phyloP scores from a whole-genome alignment of 2,113 vertebrate species.

The Ptyas mucosa region DNA sequence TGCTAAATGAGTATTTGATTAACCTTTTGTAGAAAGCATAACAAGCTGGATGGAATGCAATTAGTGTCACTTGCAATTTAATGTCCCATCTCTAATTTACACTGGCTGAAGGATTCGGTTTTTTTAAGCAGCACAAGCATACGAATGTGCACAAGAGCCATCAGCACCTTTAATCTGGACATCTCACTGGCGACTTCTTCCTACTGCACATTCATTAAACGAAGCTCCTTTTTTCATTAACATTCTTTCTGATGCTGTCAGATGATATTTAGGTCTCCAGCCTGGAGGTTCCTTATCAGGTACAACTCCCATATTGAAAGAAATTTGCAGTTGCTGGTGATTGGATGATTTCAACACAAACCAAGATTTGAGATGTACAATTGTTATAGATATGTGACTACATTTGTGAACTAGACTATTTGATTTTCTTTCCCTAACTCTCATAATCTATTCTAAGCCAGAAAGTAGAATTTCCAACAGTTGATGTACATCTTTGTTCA shows the following conservation, averaged over 20 bases:
- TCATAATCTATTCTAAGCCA: not conserved
- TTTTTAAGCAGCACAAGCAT: not conserved
- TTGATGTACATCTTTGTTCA: not conserved
- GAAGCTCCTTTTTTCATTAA: not conserved
- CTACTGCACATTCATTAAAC: not conserved
- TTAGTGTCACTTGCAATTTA: conserved; percentile 10
- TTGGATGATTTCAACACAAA: not conserved
- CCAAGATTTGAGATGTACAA: not conserved
- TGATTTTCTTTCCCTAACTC: not conserved
- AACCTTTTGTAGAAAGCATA: not conserved
- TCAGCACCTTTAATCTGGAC: not conserved
- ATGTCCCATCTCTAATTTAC: conserved; percentile 10
- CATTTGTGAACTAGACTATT: not conserved
- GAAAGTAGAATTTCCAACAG: not conserved
- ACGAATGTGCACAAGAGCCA: not conserved
- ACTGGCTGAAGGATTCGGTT: not conserved
- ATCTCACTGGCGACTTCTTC: not conserved
- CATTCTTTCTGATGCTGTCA: not conserved
- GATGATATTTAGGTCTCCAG: not conserved
- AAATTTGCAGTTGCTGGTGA: not conserved
- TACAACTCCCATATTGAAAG: not conserved
- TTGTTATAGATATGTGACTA: not conserved
- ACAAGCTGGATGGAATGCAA: not conserved
- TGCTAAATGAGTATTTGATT: conserved; percentile 17
- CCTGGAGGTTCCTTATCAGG: not conserved